phyloP scores from a whole-genome alignment of 2,888 invertebrate species.

The Pantelozetes paolii region DNA sequence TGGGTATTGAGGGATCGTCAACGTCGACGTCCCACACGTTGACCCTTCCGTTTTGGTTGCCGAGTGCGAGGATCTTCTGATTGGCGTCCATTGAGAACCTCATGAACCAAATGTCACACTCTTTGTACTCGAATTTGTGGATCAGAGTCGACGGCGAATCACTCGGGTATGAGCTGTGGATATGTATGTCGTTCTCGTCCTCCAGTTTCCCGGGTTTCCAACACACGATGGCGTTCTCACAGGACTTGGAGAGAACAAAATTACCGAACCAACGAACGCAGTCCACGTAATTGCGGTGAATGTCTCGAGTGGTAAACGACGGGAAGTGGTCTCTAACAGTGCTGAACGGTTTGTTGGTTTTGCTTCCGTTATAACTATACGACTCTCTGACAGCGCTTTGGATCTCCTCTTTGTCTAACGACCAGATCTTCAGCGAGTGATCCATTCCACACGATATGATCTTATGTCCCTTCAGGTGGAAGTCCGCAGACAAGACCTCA shows the following conservation, averaged over 20 bases:
- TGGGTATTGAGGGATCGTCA: conserved; percentile 18
- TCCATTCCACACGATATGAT: conserved; percentile 95
- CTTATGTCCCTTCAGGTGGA: conserved; percentile 71
- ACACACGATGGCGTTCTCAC: conserved; percentile 92
- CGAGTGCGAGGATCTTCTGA: conserved; percentile 82
- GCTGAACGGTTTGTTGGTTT: conserved; percentile 60
- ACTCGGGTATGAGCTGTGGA: conserved; percentile 40
- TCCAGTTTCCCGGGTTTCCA: conserved; percentile 80
- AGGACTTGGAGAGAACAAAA: conserved; percentile 89
- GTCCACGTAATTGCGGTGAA: conserved; percentile 97
- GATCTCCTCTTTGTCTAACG: conserved; percentile 77
- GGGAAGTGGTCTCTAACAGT: conserved; percentile 90
- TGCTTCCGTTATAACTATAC: conserved; percentile 21
- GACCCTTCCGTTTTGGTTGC: conserved; percentile 86
- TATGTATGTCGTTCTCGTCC: conserved; percentile 45
- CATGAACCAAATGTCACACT: conserved; percentile 97
- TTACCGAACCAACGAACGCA: conserved; percentile 96
- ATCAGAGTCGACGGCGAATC: conserved; percentile 60
- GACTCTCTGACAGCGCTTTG: conserved; percentile 74
- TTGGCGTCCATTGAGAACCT: conserved; percentile 87
- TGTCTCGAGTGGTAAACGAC: conserved; percentile 91
- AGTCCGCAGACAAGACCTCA: conserved; percentile 84
- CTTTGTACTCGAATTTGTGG: conserved; percentile 85
- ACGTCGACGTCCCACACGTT: conserved; percentile 87
- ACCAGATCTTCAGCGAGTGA: conserved; percentile 92